phyloP scores from a whole-genome alignment of 2,797 vertebrate genomes.

The Sebastes reedi region DNA sequence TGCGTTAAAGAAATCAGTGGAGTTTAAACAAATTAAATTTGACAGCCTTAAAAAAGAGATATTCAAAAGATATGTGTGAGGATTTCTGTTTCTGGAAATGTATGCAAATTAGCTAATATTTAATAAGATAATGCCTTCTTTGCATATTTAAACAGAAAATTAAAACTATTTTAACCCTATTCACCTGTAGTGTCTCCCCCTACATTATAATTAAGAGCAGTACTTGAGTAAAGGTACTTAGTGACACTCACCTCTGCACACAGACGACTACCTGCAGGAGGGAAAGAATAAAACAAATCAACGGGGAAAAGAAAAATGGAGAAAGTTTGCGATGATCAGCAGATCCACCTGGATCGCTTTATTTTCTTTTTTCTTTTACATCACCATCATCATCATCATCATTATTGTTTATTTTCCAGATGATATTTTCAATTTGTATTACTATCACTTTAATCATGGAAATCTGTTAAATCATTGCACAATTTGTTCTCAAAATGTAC shows the following conservation, averaged over 20 bases:
- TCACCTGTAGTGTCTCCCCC: not conserved
- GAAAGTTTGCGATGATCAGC: conserved; percentile 49
- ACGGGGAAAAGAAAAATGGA: not conserved
- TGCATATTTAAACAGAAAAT: too few relatives aligned
- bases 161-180: too few relatives aligned
- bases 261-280: not conserved
- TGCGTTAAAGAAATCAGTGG: too few relatives aligned
- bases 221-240: not conserved
- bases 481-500: conserved; percentile 83
- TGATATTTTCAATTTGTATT: conserved; percentile 72
- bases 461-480: conserved; percentile 82
- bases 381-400: conserved; percentile 59
- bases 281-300: not conserved
- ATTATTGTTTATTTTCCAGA: conserved; percentile 75
- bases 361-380: conserved; percentile 70
- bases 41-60: too few relatives aligned
- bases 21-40: too few relatives aligned
- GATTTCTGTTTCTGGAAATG: too few relatives aligned
- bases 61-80: too few relatives aligned
- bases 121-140: too few relatives aligned
- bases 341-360: conserved; percentile 69
- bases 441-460: conserved; percentile 79
- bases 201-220: not conserved
- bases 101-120: too few relatives aligned
- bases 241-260: not conserved